Evolutionary conservation across 2,797 vertebrate species (phyloP).

Genomic region (Acanthopagrus latus): DNA sequence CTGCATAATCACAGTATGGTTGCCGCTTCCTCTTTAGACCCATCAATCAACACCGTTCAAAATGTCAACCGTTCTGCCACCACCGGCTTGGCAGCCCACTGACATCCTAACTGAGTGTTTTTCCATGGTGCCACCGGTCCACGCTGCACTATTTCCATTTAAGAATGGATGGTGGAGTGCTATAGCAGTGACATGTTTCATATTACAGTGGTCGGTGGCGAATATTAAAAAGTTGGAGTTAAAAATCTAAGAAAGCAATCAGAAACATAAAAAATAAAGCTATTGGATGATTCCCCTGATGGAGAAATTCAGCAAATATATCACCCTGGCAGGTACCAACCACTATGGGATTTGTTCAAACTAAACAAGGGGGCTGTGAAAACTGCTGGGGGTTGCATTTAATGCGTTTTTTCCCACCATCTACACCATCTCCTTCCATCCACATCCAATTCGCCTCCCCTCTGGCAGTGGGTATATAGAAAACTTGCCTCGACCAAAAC

Average conservation of each 20-base stretch:
- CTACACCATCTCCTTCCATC: constrained; percentile 70
- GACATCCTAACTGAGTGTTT: constrained; percentile 53
- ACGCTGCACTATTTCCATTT: constrained; percentile 34
- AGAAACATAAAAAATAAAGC: constrained; percentile 44
- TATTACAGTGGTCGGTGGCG: constrained; percentile 12
- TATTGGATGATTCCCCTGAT: constrained; percentile 42
- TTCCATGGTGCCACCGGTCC: constrained; percentile 44
- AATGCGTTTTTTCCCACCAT: constrained; percentile 61
- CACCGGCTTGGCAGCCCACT: constrained; percentile 39
- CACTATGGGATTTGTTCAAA: constrained; percentile 68
- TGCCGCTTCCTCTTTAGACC: constrained; percentile 38
- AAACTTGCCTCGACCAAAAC: constrained; percentile 74
- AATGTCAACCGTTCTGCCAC: constrained; percentile 34
- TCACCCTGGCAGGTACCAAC: constrained; percentile 59
- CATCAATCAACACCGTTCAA: constrained; percentile 53
- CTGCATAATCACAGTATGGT: constrained; percentile 31
- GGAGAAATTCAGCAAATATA: constrained; percentile 59
- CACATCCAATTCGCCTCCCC: constrained; percentile 66
- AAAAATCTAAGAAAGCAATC: constrained; percentile 45
- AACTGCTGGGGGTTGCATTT: constrained; percentile 66
- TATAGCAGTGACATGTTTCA: constrained; percentile 36
- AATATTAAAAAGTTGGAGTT: constrained; percentile 44
- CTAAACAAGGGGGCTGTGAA: constrained; percentile 62
- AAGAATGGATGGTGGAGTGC: constrained; percentile 25
- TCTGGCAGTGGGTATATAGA: constrained; percentile 61